Evolutionary conservation across 2,888 invertebrate genomes (phyloP).

Genomic region (Cheilosia vulpina): DNA sequence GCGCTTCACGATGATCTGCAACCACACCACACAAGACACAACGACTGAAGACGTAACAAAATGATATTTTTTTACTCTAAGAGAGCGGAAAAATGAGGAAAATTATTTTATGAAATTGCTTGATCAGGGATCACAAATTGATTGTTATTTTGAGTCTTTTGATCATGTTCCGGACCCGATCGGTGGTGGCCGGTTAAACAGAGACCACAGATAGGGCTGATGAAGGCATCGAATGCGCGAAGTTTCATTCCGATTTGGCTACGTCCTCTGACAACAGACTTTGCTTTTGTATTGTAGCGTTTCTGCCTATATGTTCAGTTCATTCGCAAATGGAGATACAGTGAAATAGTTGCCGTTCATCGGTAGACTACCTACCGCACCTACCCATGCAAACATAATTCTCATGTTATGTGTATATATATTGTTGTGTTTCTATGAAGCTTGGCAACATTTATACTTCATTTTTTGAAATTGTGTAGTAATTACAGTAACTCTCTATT

Average conservation of each 20-base stretch:
- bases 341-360: no score
- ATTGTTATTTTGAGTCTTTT: conserved; percentile 81
- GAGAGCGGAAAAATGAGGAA: conserved; percentile 78
- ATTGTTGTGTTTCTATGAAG: no score
- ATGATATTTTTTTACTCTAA: conserved; percentile 76
- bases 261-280: conserved; percentile 7
- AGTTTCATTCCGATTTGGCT: conserved; percentile 35
- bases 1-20: conserved; percentile 17
- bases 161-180: conserved; percentile 74
- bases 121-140: conserved; percentile 83
- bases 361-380: no score
- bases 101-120: conserved; percentile 80
- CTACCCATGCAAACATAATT: no score
- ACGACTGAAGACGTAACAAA: conserved; percentile 68
- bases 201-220: conserved; percentile 3
- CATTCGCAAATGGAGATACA: no score
- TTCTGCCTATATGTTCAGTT: no score
- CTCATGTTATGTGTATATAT: no score
- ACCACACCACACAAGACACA: background rate
- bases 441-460: no score
- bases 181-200: conserved; percentile 33
- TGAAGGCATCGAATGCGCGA: conserved; percentile 18
- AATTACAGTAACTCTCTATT: no score
- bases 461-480: no score
- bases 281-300: no score